Evolutionary conservation across 2,888 invertebrate species (phyloP), one percentile per base, ranked within the genome.

Genomic region (Galeruca laticollis): DNA sequence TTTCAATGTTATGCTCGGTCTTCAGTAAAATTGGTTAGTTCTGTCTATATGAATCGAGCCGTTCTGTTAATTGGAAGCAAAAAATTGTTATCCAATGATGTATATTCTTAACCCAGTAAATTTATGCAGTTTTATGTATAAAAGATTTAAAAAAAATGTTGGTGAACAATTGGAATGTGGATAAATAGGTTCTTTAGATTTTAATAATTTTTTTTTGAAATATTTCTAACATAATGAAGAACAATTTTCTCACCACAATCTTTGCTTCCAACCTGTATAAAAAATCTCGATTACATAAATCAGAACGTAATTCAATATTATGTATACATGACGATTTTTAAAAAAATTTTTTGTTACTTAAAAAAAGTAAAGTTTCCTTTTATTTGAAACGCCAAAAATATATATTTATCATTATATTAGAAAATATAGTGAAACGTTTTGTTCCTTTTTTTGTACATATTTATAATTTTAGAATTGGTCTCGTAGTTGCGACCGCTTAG

Each of bases 301-400:
- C 47, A 47, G 47, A 47, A 33, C 35, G 11, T 31, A 57, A 35
- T 2, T 18, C 18, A 57, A 57, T 60, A 59, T 62, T 62, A 35
- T 57, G 20, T 59, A 40, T 73, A 80, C 81, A 82, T 83, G 82
- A 83, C 81, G 79, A 78, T 82, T 82, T 81, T 81, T 77, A 76
- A 73, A 73, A 66, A 63, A 76, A 73, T 75, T 80, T 81, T 84
- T 83, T 82, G 85, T 85, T 85, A 85, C 84, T 85, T 85, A 85
- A 85, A 85, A 84, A 76, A 73, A 77, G 78, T 77, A 80, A 82
- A 80, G 81, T 84, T 84, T 84, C 82, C 82, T 84, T 83, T 82
- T 81, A 82, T 81, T 83, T 80, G 83, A 85, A 84, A 85, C 85
- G 83, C 85, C 85, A 85, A 85, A 85, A 84, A 84, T 81, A 79